Evolutionary conservation across 2,888 invertebrate species (phyloP).

Genomic region (Neocrepidodera transversa): DNA sequence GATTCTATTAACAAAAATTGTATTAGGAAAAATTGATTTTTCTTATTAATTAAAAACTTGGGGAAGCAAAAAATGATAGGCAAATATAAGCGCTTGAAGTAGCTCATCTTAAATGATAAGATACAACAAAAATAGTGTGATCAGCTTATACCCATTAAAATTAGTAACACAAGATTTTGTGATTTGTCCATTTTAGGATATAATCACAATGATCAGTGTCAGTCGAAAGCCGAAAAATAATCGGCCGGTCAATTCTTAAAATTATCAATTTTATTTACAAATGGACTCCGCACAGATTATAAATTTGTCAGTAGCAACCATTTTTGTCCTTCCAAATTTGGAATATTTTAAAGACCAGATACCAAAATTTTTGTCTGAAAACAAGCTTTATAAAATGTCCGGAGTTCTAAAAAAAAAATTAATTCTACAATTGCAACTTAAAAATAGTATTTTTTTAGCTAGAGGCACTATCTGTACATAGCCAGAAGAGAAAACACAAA

Average conservation of each 20-base stretch:
- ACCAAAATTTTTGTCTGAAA: conserved; percentile 4
- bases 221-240: conserved; percentile 39
- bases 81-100: conserved; percentile 7
- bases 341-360: neutral
- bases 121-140: conserved; percentile 11
- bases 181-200: conserved; percentile 28
- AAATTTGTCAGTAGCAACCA: neutral
- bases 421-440: conserved; percentile 54
- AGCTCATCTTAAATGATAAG: neutral
- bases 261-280: conserved; percentile 40
- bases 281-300: conserved; percentile 7
- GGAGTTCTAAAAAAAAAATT: conserved; percentile 29
- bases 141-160: conserved; percentile 19
- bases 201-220: conserved; percentile 35
- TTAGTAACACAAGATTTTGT: conserved; percentile 33
- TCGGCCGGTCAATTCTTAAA: conserved; percentile 45
- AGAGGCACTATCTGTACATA: conserved; percentile 58
- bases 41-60: neutral
- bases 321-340: neutral
- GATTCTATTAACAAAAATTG: too few relatives aligned
- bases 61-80: conserved; percentile 2
- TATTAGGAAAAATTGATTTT: neutral
- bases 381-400: conserved; percentile 9
- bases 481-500: conserved; percentile 45
- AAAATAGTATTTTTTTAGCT: conserved; percentile 53